Evolutionary conservation across 1,140 invertebrate species (phyloP).

Genomic region (Diachasma alloeum): DNA sequence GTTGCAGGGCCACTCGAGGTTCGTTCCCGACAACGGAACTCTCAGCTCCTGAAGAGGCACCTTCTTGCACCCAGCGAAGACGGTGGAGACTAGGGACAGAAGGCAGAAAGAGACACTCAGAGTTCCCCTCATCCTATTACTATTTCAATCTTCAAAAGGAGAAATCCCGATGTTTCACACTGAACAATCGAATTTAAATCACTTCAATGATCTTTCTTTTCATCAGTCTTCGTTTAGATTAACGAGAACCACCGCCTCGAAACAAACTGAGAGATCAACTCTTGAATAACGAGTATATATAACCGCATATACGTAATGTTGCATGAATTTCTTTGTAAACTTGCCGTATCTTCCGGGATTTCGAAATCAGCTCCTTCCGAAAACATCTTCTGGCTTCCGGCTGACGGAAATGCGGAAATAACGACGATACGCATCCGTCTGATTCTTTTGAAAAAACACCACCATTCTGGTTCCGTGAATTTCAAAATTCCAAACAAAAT

Average conservation of each 20-base stretch:
- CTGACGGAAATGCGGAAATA: background rate
- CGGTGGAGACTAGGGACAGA: background rate
- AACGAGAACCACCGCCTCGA: no score
- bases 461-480: background rate
- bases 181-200: no score
- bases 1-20: conserved; percentile 67
- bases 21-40: conserved; percentile 60
- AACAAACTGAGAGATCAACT: no score
- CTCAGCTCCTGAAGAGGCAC: conserved; percentile 46
- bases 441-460: no score
- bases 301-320: background rate
- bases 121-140: background rate
- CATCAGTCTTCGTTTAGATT: no score
- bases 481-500: background rate
- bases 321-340: background rate
- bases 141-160: background rate
- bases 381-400: background rate
- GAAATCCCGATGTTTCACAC: no score
- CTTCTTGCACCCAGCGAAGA: conserved; percentile 33
- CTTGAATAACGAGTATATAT: background rate
- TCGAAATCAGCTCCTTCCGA: background rate
- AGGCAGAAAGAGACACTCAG: background rate
- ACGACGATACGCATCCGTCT: background rate
- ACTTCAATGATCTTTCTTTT: no score
- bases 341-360: background rate